Evolutionary conservation across 2,797 vertebrate genomes (phyloP).

Genomic region (Danio choprae): DNA sequence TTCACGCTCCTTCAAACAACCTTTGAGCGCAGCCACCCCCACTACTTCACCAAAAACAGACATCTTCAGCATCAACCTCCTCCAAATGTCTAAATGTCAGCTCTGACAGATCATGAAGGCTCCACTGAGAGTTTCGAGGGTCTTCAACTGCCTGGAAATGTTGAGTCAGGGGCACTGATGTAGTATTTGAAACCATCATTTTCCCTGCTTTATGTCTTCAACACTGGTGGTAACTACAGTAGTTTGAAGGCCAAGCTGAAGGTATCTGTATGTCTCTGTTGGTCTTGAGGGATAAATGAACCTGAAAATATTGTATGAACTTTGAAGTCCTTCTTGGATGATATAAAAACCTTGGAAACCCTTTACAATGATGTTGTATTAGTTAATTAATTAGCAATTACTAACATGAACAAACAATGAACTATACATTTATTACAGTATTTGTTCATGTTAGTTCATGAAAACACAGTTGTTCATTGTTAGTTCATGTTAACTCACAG

Average conservation of each 20-base stretch:
- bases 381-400: too few species aligned
- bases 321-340: too few species aligned
- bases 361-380: too few species aligned
- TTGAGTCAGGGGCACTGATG: not conserved
- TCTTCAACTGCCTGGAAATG: slow-evolving; percentile 8
- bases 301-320: too few species aligned
- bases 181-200: not conserved
- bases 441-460: too few species aligned
- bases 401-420: too few species aligned
- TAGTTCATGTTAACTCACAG: too few species aligned
- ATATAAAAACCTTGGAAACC: too few species aligned
- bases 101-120: slow-evolving; percentile 44
- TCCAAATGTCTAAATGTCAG: slow-evolving; percentile 40
- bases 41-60: slow-evolving; percentile 35
- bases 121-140: slow-evolving; percentile 31
- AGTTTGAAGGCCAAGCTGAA: not conserved
- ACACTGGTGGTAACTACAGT: too few species aligned
- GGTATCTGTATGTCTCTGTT: not conserved
- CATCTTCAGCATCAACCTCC: slow-evolving; percentile 37
- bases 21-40: slow-evolving; percentile 22
- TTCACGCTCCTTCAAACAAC: slow-evolving; percentile 34
- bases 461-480: too few species aligned
- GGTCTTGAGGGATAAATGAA: not conserved
- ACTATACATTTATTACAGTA: too few species aligned
- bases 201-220: not conserved